These are phyloP conservation scores for Calameuta filiformis DNA, from an alignment of 2,888 invertebrate genomes.

Conservation along the genomic window DNA sequence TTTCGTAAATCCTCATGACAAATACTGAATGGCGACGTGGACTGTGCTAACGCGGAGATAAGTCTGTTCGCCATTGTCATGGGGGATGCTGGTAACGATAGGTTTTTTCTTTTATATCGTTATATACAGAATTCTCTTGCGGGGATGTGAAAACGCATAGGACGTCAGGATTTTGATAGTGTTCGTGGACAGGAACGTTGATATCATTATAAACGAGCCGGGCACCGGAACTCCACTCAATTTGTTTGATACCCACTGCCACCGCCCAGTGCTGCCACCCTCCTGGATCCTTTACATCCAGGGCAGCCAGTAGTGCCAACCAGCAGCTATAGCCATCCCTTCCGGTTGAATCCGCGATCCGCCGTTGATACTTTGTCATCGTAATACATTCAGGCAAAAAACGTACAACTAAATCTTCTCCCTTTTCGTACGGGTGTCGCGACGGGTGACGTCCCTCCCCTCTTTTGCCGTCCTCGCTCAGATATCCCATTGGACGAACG, in stretches of 20 bases:
- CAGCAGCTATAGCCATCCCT: too few relatives aligned
- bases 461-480: background rate
- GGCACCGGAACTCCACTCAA: conserved; percentile 51
- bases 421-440: background rate
- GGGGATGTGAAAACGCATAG: too few relatives aligned
- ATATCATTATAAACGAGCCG: conserved; percentile 53
- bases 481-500: too few relatives aligned
- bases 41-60: background rate
- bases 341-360: conserved; percentile 17
- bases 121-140: background rate
- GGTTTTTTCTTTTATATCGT: background rate
- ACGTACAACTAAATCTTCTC: background rate
- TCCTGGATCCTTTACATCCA: too few relatives aligned
- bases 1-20: too few relatives aligned
- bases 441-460: background rate
- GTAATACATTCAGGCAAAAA: conserved; percentile 33
- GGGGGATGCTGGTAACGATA: background rate
- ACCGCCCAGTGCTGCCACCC: conserved; percentile 6
- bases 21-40: too few relatives aligned
- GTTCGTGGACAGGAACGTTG: conserved; percentile 31
- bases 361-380: conserved; percentile 46
- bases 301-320: too few relatives aligned
- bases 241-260: conserved; percentile 46
- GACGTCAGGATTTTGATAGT: conserved; percentile 1
- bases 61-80: background rate